Base-by-base conservation (phyloP, 2,797 vertebrate genomes). In the Mus spretus region DNA sequence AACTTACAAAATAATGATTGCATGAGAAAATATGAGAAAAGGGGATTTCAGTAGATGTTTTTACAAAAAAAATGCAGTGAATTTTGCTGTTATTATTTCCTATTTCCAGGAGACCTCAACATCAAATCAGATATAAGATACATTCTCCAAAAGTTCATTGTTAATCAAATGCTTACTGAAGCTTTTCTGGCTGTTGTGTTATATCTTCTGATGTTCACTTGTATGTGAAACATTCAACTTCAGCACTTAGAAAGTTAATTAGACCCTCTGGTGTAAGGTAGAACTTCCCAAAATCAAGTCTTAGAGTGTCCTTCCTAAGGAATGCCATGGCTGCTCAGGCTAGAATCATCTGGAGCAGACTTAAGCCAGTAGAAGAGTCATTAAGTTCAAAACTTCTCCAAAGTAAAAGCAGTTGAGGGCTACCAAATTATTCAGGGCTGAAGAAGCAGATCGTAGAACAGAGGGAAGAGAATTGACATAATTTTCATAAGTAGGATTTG, bases 121-220 rank as follows among this genome's bases (percentile, higher is more conserved):
- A 90, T 63, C 85, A 90, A 80, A 78, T 86, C 31, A 72, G 77
- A 31, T 70, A 55, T 11, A 57, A 34, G 24, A 40, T 50, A 63
- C 20, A 19, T 87, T 37, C 77, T 78, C 44, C 74, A 74, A 22
- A 93, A 83, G 31, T 63, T 81, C 89, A 11, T 37, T 90, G 10
- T 83, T 91, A 90, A 31, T 87, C 28, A 95, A 94, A 47, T 90
- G 63, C 61, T 92, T 80, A 59, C n/a, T 50, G 79, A 93, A 80
- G 47, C 26, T 28, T 40, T 89, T 44, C 37, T 67, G 12, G 63
- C 82, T 77, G 5, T 47, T 59, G 79, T n/a, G 0, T 34, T 40
- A 82, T 4, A 24, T 83, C 57, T 4, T 72, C 31, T 55, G 78
- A 80, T 55, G 50, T 34, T 80, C 31, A n/a, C 11, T 53, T 53